A percentile compares a stretch with the other conserved stretches of the same genome.
These are phyloP conservation scores for Nomada ruficornis DNA, from an alignment of 2,888 invertebrate genomes.

Conservation along the genomic window DNA sequence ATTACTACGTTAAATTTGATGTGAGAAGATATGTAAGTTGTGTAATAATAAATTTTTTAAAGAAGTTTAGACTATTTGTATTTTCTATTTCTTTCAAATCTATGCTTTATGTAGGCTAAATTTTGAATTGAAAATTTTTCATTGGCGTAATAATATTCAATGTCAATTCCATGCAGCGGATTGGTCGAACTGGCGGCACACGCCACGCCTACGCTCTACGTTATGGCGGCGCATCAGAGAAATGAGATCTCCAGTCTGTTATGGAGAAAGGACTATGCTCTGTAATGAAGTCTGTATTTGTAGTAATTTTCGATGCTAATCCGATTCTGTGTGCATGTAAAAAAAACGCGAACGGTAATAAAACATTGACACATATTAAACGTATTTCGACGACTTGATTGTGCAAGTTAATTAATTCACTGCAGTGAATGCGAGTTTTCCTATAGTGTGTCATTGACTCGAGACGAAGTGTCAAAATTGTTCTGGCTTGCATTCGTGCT, in stretches of 20 bases:
- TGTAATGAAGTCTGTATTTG: constrained; percentile 56
- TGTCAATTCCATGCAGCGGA: constrained; percentile 39
- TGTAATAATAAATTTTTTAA: constrained; percentile 14
- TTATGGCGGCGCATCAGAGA: constrained; percentile 66
- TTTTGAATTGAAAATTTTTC: constrained; percentile 50
- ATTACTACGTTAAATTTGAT: background rate
- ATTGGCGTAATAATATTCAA: constrained; percentile 55
- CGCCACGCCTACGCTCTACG: constrained; percentile 67
- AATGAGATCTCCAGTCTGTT: constrained; percentile 60
- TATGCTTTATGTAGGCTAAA: constrained; percentile 1
- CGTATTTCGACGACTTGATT: constrained; percentile 4
- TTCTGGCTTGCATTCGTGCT: constrained; percentile 27
- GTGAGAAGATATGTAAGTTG: background rate
- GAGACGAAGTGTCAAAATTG: constrained; percentile 74
- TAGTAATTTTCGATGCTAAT: constrained; percentile 48
- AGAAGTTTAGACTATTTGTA: constrained; percentile 3
- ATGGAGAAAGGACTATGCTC: constrained; percentile 53
- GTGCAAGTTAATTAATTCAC: constrained; percentile 44
- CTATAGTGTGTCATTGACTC: constrained; percentile 76
- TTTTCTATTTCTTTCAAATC: constrained; percentile 20
- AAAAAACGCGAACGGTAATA: constrained; percentile 50
- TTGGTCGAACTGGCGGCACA: constrained; percentile 55
- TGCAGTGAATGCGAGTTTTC: constrained; percentile 52
- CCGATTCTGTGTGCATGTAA: constrained; percentile 31
- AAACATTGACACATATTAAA: constrained; percentile 19